Conservation (phyloP, 2,797 vertebrate genomes). For the Eulemur mongoz region DNA sequence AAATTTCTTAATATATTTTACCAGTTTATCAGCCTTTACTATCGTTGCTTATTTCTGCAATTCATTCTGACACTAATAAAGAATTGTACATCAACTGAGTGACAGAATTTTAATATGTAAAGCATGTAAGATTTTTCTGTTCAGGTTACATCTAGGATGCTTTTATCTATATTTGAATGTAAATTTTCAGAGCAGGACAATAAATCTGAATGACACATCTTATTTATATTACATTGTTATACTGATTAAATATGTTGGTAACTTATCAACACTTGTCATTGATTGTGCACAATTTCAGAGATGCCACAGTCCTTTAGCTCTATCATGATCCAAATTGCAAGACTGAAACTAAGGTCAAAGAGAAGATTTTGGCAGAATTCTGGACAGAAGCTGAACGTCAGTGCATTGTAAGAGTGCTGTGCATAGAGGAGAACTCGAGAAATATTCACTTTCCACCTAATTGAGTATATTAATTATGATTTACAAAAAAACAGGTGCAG, state of each 20-base stretch:
- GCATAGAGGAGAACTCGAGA: background rate
- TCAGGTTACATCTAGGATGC: constrained; percentile 18
- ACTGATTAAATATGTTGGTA: constrained; percentile 49
- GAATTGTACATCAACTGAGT: background rate
- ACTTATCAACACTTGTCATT: constrained; percentile 59
- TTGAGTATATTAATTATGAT: background rate
- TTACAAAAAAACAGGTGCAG: background rate
- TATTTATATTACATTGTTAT: constrained; percentile 56
- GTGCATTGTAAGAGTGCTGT: background rate
- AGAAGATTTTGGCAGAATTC: constrained; percentile 23
- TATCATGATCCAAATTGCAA: background rate
- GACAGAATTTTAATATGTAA: constrained; percentile 29
- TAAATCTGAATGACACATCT: constrained; percentile 55
- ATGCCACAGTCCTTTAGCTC: constrained; percentile 8
- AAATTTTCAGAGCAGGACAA: constrained; percentile 49
- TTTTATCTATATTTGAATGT: constrained; percentile 64
- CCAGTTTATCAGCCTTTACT: background rate
- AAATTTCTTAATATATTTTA: background rate
- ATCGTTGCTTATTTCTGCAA: background rate
- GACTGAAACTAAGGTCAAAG: constrained; percentile 2
- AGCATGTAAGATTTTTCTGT: background rate
- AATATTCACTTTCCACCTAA: background rate
- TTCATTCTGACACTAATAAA: constrained; percentile 42
- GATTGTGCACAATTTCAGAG: background rate
- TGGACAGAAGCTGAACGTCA: background rate